Evolutionary conservation across 2,113 vertebrate species (phyloP), one percentile per base, ranked within the genome.

Genomic region (Tragelaphus scriptus): DNA sequence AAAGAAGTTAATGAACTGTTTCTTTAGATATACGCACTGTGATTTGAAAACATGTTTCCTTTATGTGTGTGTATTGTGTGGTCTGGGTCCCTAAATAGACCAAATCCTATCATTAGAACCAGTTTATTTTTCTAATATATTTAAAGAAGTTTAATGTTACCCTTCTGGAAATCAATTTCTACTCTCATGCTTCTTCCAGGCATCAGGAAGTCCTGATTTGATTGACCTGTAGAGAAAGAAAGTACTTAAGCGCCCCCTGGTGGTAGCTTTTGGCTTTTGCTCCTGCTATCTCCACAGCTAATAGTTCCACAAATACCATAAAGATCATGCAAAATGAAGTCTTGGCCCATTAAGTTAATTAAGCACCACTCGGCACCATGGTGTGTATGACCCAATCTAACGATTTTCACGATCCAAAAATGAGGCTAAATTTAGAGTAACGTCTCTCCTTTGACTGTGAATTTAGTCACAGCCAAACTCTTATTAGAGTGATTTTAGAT

Each of bases 231-330:
- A 6, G 12, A 75, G 30, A 97, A 95, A 95, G 59, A 51, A 95
- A 90, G 94, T 95, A 36, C 93, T 92, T 44, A 88, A 56, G 94
- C 84, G 97, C 97, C 98, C 97, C 84, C 98, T 98, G 75, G 92
- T 98, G 98, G 97, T 28, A 0, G 0, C 1, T 56, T 82, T 75
- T 23, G 55, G 58, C 55, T 88, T 88, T 61, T 53, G 92, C 5
- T n/a, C 12, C 63, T 23, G 40, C 16, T 44, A 0, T 25, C 17
- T 44, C 2, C 6, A 15, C n/a, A n/a, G 47, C 7, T 17, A 36
- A 9, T 32, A 21, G 5, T 59, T 88, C 9, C 36, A 49, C 6
- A 77, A 96, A 65, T 86, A 82, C n/a, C 75, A 14, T 28, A 17
- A 65, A 85, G 79, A 89, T 92, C 80, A n/a, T 15, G 49, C 53